Evolutionary conservation across 1,140 invertebrate species (phyloP).

Genomic region (honey bee (Apis mellifera)): DNA sequence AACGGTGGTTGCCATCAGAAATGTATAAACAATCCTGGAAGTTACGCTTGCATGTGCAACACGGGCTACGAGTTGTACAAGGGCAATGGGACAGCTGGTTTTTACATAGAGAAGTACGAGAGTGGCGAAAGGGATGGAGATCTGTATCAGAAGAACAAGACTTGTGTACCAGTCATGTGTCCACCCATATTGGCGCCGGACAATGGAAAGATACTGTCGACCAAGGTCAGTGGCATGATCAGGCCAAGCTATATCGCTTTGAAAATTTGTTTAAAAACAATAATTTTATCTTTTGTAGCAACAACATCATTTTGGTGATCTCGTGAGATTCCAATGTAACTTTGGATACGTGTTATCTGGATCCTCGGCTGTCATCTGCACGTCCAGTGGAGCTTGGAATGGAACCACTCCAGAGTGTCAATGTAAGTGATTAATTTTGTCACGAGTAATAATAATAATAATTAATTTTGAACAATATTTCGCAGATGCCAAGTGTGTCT

Average conservation of each 20-base stretch:
- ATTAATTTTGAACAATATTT: slow-evolving; percentile 35
- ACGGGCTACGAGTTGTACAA: slow-evolving; percentile 96
- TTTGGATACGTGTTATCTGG: slow-evolving; percentile 97
- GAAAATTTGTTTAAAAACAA: neutral
- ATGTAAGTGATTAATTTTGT: slow-evolving; percentile 83
- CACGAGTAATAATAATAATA: neutral
- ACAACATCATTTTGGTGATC: slow-evolving; percentile 94
- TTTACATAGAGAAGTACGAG: slow-evolving; percentile 90
- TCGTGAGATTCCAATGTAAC: slow-evolving; percentile 95
- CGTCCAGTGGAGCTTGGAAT: slow-evolving; percentile 96
- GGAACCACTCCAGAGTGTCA: slow-evolving; percentile 95
- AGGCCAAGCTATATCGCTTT: neutral
- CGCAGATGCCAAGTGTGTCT: slow-evolving; percentile 93
- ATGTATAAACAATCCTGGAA: slow-evolving; percentile 94
- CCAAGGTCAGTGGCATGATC: slow-evolving; percentile 80
- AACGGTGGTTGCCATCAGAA: slow-evolving; percentile 98
- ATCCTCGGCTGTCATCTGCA: slow-evolving; percentile 91
- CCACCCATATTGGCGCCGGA: slow-evolving; percentile 89
- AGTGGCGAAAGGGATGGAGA: slow-evolving; percentile 93
- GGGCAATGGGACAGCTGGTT: slow-evolving; percentile 96
- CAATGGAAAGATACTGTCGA: slow-evolving; percentile 94
- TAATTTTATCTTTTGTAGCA: slow-evolving; percentile 69
- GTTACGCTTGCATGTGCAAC: slow-evolving; percentile 94
- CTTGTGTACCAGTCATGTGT: slow-evolving; percentile 96
- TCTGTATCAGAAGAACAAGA: slow-evolving; percentile 95